Conservation (phyloP, 53 echinoderm and acorn worm species). For the Echinarachnius parma region DNA sequence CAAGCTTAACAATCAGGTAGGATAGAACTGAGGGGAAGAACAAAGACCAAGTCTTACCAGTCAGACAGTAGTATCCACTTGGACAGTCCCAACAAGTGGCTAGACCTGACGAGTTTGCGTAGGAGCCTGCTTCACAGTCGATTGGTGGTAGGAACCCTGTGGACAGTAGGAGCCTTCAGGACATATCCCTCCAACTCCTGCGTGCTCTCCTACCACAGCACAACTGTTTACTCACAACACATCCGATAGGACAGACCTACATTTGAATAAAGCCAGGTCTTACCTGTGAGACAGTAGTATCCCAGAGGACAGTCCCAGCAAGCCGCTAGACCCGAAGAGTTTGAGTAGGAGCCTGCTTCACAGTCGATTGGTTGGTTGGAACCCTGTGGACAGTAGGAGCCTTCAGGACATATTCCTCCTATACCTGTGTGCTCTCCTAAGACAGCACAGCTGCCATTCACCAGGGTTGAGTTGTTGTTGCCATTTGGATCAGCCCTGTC, state of each 20-base stretch:
- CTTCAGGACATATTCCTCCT: slow-evolving; percentile 85
- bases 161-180: slow-evolving; percentile 88
- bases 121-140: slow-evolving; percentile 72
- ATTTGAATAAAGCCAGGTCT: neutral
- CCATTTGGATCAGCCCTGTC: slow-evolving; percentile 85
- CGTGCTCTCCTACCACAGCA: too few species aligned
- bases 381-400: slow-evolving; percentile 74
- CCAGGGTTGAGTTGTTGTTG: slow-evolving; percentile 70
- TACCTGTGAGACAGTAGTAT: slow-evolving; percentile 90
- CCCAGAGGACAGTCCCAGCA: slow-evolving; percentile 82
- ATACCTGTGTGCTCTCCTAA: slow-evolving; percentile 82
- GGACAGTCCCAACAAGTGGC: slow-evolving; percentile 72
- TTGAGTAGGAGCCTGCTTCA: slow-evolving; percentile 75
- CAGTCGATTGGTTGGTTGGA: slow-evolving; percentile 65
- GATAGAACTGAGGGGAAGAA: too few species aligned
- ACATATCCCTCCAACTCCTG: slow-evolving; percentile 88
- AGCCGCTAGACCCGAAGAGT: slow-evolving; percentile 56
- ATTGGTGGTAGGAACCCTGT: slow-evolving; percentile 60
- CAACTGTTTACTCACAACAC: too few species aligned
- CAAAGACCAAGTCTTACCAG: slow-evolving; percentile 78
- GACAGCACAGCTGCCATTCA: slow-evolving; percentile 73
- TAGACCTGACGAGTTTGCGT: slow-evolving; percentile 69
- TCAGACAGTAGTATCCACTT: slow-evolving; percentile 79
- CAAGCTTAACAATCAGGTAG: too few species aligned
- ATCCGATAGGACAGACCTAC: too few species aligned